Conservation (phyloP, 2,797 vertebrate genomes). For the Ptychadena robeensis region DNA sequence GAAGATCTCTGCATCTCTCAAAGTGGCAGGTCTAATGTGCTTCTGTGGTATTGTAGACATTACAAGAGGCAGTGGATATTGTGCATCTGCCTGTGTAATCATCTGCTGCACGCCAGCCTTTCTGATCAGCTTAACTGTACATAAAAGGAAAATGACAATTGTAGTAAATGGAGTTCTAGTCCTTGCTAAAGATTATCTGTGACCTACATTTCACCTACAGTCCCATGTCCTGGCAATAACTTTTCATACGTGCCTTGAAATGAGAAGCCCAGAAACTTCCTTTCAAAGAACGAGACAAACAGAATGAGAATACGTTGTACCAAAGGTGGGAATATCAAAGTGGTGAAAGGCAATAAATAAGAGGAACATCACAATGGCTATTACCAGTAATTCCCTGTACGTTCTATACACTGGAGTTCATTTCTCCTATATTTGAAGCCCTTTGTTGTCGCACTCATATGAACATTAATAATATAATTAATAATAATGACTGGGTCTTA, state of each 20-base stretch:
- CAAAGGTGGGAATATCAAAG: too few relatives aligned
- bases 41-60: neutral
- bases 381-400: too few relatives aligned
- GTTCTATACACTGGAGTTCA: too few relatives aligned
- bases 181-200: neutral
- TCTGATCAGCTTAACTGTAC: conserved; percentile 6
- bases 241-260: neutral
- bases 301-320: neutral
- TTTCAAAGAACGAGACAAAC: neutral
- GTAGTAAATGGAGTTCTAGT: neutral
- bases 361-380: neutral
- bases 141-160: neutral
- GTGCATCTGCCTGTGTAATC: neutral
- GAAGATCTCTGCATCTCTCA: neutral
- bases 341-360: neutral
- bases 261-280: neutral
- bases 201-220: conserved; percentile 10
- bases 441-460: too few relatives aligned
- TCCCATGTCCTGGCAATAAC: neutral
- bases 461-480: too few relatives aligned
- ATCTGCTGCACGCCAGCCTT: neutral
- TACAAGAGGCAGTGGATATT: neutral
- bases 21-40: neutral
- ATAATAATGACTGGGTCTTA: too few relatives aligned
- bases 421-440: too few relatives aligned